Conservation (phyloP, 2,888 invertebrate species). For the Coelogynopora nodosa region DNA sequence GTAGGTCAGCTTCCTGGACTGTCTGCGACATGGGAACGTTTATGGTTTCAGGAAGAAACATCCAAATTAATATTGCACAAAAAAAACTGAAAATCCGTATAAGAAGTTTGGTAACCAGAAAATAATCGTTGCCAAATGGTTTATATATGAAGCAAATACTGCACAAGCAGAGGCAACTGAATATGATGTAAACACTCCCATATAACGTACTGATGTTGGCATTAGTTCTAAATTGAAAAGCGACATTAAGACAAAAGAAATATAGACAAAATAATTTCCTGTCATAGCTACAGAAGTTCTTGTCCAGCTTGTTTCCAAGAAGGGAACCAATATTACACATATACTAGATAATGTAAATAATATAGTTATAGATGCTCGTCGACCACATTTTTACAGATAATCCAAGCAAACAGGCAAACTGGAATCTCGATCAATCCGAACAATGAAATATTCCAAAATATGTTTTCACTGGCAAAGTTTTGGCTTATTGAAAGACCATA, state of each 20-base stretch:
- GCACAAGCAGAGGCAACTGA: background rate
- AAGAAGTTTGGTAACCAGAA: background rate
- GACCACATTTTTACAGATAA: constrained; percentile 21
- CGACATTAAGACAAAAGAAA: constrained; percentile 26
- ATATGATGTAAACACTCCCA: background rate
- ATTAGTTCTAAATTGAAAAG: constrained; percentile 33
- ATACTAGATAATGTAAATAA: background rate
- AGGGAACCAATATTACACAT: background rate
- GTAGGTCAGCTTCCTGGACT: background rate
- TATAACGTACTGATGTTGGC: constrained; percentile 24
- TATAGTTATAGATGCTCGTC: background rate
- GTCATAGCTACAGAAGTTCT: constrained; percentile 31
- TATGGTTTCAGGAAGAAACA: constrained; percentile 11
- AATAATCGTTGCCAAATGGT: background rate
- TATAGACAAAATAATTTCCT: constrained; percentile 28
- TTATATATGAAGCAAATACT: background rate
- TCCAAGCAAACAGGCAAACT: constrained; percentile 24
- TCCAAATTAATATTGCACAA: background rate
- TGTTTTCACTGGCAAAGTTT: constrained; percentile 32
- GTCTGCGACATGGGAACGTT: background rate
- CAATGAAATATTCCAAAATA: constrained; percentile 34
- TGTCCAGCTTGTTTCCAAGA: background rate
- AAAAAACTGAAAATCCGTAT: background rate
- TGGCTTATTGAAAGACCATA: background rate
- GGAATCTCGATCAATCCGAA: constrained; percentile 37